These are phyloP conservation scores for Globodera ellingtonae DNA, from an alignment of 1,140 invertebrate genomes.

Conservation along the genomic window DNA sequence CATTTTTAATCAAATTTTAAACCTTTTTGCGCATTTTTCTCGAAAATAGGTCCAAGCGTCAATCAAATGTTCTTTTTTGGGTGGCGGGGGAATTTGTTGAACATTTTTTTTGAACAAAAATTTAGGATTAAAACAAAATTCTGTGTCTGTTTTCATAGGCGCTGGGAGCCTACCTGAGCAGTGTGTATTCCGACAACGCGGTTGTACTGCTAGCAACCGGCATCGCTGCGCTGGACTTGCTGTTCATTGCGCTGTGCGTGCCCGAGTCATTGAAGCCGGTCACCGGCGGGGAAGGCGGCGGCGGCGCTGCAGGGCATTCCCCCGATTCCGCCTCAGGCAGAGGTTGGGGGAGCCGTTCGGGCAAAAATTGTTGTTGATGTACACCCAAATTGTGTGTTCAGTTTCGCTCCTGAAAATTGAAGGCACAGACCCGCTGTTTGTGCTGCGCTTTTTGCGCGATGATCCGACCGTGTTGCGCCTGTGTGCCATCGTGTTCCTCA, in stretches of 20 bases:
- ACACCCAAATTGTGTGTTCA: not conserved
- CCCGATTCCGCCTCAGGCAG: conserved; percentile 58
- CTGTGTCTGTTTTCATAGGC: not conserved
- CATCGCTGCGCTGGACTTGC: conserved; percentile 90
- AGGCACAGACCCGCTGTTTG: conserved; percentile 90
- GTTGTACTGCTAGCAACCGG: conserved; percentile 93
- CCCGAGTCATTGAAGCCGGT: conserved; percentile 80
- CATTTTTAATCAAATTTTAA: too few relatives aligned
- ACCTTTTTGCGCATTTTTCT: too few relatives aligned
- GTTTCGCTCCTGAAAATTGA: not conserved
- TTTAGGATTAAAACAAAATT: not conserved
- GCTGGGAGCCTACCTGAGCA: conserved; percentile 84
- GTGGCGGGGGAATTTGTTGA: too few relatives aligned
- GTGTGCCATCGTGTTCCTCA: conserved; percentile 93
- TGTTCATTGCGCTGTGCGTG: conserved; percentile 96
- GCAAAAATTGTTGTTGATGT: not conserved
- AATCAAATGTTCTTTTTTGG: too few relatives aligned
- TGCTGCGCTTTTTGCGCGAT: conserved; percentile 87
- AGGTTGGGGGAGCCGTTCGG: too few relatives aligned
- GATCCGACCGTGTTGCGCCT: conserved; percentile 94
- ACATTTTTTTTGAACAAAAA: too few relatives aligned
- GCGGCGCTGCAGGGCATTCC: conserved; percentile 67
- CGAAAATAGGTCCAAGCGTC: too few relatives aligned
- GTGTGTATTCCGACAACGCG: conserved; percentile 84
- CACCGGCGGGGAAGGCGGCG: not conserved